A percentile compares a stretch with the other conserved stretches of the same genome.
Evolutionary conservation across 2,797 vertebrate genomes (phyloP).

Genomic region (Carduelis carduelis): DNA sequence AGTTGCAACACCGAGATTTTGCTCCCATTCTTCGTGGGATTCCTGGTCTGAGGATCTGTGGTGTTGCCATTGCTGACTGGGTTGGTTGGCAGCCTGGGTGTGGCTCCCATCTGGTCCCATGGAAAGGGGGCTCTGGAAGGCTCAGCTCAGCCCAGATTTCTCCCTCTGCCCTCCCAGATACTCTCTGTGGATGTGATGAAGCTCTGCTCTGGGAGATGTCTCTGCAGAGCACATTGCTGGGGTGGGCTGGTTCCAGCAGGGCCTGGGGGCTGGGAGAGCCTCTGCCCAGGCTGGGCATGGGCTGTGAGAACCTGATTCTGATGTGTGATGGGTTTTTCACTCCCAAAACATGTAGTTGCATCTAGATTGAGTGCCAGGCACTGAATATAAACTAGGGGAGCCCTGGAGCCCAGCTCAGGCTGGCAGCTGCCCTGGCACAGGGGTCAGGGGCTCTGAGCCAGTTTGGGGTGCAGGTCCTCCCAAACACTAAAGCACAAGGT

Average conservation of each 20-base stretch:
- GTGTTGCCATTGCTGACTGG: rapidly evolving
- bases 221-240: background rate
- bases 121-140: background rate
- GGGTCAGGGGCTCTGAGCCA: background rate
- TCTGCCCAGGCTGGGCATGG: background rate
- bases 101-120: background rate
- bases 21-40: background rate
- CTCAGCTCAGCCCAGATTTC: background rate
- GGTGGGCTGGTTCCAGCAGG: background rate
- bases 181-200: background rate
- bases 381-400: background rate
- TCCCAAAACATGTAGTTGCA: background rate
- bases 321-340: background rate
- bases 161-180: background rate
- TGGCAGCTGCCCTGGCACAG: background rate
- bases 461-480: background rate
- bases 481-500: conserved; percentile 36
- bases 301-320: background rate
- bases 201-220: background rate
- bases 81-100: background rate
- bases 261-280: background rate
- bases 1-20: background rate
- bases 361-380: background rate
- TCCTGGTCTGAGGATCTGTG: background rate
- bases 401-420: background rate